Evolutionary conservation across 2,888 invertebrate genomes (phyloP).

Genomic region (Drosophila recens): DNA sequence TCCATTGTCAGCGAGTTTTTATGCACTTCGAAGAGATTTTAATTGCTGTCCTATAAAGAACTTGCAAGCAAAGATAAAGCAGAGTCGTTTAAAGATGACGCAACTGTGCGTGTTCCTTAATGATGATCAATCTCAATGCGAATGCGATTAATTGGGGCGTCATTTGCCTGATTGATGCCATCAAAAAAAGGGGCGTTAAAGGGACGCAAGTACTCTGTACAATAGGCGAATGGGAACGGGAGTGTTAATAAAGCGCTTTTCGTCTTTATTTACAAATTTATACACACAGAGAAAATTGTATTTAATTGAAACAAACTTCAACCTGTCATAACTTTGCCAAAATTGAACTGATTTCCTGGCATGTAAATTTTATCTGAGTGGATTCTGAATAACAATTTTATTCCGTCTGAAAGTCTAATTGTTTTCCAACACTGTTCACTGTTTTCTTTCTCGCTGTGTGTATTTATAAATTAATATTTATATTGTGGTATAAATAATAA

Average conservation of each 20-base stretch:
- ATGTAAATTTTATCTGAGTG: too few species aligned
- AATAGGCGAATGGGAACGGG: background rate
- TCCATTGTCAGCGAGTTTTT: slow-evolving; percentile 35
- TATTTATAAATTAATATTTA: slow-evolving; percentile 36
- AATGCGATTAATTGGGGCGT: slow-evolving; percentile 62
- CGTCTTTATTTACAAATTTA: slow-evolving; percentile 29
- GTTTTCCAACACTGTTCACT: background rate
- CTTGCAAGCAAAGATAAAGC: slow-evolving; percentile 7
- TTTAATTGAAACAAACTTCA: too few species aligned
- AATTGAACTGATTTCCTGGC: too few species aligned
- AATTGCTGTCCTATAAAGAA: slow-evolving; percentile 51
- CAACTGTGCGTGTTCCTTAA: slow-evolving; percentile 3
- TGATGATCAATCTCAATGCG: slow-evolving; percentile 67
- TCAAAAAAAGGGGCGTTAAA: background rate
- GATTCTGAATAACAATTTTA: too few species aligned
- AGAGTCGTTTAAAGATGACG: slow-evolving; percentile 3
- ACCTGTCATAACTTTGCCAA: too few species aligned
- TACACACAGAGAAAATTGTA: background rate
- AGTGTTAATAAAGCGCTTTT: slow-evolving; percentile 43
- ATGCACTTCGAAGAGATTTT: slow-evolving; percentile 48
- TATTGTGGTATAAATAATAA: slow-evolving; percentile 44
- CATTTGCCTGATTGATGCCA: slow-evolving; percentile 40
- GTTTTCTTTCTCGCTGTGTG: background rate
- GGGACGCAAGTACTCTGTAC: background rate
- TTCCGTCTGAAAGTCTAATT: too few species aligned